Evolutionary conservation across 2,113 vertebrate genomes (phyloP), one percentile per base, ranked within the genome.

Genomic region (Pagrus major): DNA sequence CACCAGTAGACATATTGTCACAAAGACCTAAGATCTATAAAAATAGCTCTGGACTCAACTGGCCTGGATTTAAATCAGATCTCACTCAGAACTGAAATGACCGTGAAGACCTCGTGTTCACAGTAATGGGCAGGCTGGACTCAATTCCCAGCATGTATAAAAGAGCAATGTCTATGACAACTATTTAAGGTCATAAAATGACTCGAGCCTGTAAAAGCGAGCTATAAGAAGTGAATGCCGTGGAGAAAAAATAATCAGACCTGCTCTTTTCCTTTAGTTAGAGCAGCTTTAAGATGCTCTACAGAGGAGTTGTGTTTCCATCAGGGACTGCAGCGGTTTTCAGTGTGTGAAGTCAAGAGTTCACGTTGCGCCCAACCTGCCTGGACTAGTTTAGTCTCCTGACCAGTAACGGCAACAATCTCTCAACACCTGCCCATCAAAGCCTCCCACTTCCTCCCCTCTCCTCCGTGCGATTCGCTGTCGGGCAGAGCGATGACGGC

Each of bases 381-480:
- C 60, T 67, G 2, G 1, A 42, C 54, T 33, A 60, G 44, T 80
- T 76, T 37, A 15, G 29, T 16, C 16, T 84, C 55, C 64, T 55
- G 60, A 83, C 73, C 75, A 65, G 37, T 29, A 25, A 81, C 31
- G n/a, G 60, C 70, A 71, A 51, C 61, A 56, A 58, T 79, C 85
- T 75, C 71, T 92, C 86, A 7, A 79, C 75, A 79, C 72, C 85
- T 87, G 66, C 74, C 78, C 67, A 2, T 91, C 80, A 84, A 69
- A 66, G 76, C 63, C 5, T 8, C 65, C 63, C 52, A 18, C 60
- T 73, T 78, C 71, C 69, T 71, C 51, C 58, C 31, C 21, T 78
- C 33, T 71, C 9, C 42, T 49, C 55, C 4, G 46, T 18, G 33
- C 54, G 76, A 82, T 83, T 78, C 9, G 44, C 75, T 44, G 78